Evolutionary conservation across 2,113 vertebrate genomes (phyloP).

Genomic region (Paedocypris sp.): DNA sequence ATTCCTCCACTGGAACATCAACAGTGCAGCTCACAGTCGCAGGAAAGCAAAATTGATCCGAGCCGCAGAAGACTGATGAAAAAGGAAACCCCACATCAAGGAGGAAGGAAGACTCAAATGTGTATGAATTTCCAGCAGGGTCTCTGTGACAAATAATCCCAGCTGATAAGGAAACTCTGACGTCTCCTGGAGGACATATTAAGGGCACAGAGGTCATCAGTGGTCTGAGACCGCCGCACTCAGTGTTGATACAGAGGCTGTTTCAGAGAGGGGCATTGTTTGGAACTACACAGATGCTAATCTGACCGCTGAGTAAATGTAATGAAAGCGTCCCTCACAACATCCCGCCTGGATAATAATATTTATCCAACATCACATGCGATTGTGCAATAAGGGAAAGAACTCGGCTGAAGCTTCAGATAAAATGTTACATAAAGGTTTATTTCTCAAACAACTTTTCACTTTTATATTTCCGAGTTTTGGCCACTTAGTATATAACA

Average conservation of each 20-base stretch:
- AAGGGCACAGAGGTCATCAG: slow-evolving; percentile 49
- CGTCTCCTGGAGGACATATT: slow-evolving; percentile 47
- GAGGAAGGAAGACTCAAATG: slow-evolving; percentile 59
- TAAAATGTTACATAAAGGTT: slow-evolving; percentile 28
- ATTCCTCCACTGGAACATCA: neutral
- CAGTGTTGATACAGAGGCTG: slow-evolving; percentile 46
- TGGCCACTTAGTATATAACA: no score
- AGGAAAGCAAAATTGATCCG: slow-evolving; percentile 28
- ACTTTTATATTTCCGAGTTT: no score
- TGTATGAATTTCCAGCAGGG: slow-evolving; percentile 40
- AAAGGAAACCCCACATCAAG: slow-evolving; percentile 53
- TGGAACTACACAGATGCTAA: slow-evolving; percentile 50
- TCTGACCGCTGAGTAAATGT: slow-evolving; percentile 38
- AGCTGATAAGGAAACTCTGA: slow-evolving; percentile 58
- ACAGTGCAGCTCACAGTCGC: neutral
- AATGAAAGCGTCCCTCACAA: slow-evolving; percentile 44
- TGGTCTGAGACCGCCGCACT: slow-evolving; percentile 24
- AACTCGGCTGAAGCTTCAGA: slow-evolving; percentile 20
- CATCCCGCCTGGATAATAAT: slow-evolving; percentile 45
- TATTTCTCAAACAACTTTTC: no score
- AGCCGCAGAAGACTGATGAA: slow-evolving; percentile 43
- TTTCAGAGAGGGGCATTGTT: slow-evolving; percentile 43
- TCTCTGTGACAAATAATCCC: slow-evolving; percentile 40
- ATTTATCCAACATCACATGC: slow-evolving; percentile 48
- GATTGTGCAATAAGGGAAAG: slow-evolving; percentile 39